phyloP scores from a whole-genome alignment of 2,113 vertebrate species.

The Zosterops hypoxanthus region DNA sequence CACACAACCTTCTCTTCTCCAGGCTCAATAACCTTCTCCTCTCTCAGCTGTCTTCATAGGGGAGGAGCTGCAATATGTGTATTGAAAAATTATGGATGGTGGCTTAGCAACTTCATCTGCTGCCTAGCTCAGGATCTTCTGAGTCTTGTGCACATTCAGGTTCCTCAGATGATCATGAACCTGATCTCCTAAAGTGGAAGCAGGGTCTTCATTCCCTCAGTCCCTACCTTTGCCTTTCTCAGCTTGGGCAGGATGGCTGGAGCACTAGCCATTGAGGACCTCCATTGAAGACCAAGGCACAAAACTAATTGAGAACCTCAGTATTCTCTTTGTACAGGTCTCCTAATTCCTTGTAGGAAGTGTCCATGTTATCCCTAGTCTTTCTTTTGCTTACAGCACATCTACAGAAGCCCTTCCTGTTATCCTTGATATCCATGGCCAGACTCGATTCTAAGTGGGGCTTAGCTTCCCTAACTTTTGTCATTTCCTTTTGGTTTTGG shows the following conservation, averaged over 20 bases:
- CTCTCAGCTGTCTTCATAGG: neutral
- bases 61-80: neutral
- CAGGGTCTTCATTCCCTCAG: neutral
- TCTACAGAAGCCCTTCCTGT: neutral
- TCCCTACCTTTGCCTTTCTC: neutral
- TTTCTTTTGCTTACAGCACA: neutral
- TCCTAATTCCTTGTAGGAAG: neutral
- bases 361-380: neutral
- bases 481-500: neutral
- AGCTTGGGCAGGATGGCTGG: neutral
- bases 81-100: neutral
- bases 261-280: neutral
- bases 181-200: neutral
- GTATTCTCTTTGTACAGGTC: neutral
- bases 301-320: neutral
- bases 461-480: neutral
- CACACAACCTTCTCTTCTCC: neutral
- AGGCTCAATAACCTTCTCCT: neutral
- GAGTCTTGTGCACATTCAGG: neutral
- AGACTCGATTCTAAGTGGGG: neutral
- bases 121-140: neutral
- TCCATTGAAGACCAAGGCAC: neutral
- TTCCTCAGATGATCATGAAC: neutral
- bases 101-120: neutral
- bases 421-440: neutral